phyloP scores from a whole-genome alignment of 2,113 vertebrate genomes.

The Toxostoma redivivum region DNA sequence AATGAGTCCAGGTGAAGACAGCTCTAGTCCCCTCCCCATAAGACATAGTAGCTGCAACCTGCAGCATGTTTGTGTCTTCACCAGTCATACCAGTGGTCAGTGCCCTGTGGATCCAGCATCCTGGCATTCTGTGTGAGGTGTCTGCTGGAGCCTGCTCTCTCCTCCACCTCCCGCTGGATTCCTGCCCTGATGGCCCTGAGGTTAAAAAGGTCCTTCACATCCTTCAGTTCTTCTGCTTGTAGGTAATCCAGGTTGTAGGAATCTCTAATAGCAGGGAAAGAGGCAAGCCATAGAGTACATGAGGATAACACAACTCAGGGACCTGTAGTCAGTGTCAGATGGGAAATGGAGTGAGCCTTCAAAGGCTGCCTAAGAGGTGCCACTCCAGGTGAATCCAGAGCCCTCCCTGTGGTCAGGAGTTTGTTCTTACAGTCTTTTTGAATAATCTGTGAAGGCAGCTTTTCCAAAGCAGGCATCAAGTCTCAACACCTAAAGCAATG shows the following conservation, averaged over 20 bases:
- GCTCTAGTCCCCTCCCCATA: background rate
- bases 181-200: background rate
- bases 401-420: background rate
- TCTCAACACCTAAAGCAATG: background rate
- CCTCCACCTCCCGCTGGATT: background rate
- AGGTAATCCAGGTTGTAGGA: background rate
- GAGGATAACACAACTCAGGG: background rate
- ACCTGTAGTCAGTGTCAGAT: background rate
- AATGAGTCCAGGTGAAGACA: background rate
- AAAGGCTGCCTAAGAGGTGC: background rate
- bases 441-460: background rate
- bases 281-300: background rate
- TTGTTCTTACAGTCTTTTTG: background rate
- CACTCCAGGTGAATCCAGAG: background rate
- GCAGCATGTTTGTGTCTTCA: background rate
- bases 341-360: background rate
- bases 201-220: background rate
- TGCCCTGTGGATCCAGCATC: background rate
- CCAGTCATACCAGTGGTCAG: fast-evolving
- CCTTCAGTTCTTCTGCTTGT: background rate
- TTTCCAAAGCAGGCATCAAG: background rate
- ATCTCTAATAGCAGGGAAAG: background rate
- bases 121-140: background rate
- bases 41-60: fast-evolving
- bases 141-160: background rate